A percentile compares a stretch with the other conserved stretches of the same genome.
Conservation (phyloP, 1,140 invertebrate species). For the Drosophila yakuba region DNA sequence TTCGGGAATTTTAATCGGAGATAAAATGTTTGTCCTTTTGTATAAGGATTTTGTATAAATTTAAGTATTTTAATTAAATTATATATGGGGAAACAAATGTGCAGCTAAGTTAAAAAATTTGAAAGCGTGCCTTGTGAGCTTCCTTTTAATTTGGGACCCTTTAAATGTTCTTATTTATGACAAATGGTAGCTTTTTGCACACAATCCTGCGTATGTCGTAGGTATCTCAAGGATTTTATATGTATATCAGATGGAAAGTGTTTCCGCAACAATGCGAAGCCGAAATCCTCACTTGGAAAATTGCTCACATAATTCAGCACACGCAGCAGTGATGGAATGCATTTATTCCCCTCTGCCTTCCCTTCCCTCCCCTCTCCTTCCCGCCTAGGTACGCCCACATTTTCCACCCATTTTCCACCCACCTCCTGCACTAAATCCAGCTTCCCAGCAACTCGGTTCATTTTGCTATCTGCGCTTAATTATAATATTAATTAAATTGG, state of each 20-base stretch:
- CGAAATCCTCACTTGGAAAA: conserved; percentile 28
- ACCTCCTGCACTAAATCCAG: background rate
- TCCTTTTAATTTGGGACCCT: background rate
- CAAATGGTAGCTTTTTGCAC: background rate
- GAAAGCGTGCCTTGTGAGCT: too few relatives aligned
- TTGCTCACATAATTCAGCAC: conserved; percentile 36
- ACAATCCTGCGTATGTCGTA: background rate
- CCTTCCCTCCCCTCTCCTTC: too few relatives aligned
- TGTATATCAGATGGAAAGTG: background rate
- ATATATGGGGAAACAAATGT: too few relatives aligned
- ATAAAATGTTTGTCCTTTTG: too few relatives aligned
- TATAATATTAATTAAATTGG: conserved; percentile 67
- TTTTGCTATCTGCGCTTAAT: conserved; percentile 48
- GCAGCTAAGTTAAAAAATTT: too few relatives aligned
- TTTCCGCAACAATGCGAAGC: conserved; percentile 9
- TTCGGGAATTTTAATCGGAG: too few relatives aligned
- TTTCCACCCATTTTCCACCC: background rate
- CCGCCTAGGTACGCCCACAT: too few relatives aligned
- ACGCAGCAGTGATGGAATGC: conserved; percentile 38
- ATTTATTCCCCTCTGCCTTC: background rate
- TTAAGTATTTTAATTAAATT: background rate
- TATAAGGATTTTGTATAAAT: background rate
- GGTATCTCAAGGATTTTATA: conserved; percentile 15
- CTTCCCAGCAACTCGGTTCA: conserved; percentile 13
- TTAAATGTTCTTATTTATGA: background rate